Conservation (phyloP, 2,888 invertebrate species). For the Achlya flavicornis region DNA sequence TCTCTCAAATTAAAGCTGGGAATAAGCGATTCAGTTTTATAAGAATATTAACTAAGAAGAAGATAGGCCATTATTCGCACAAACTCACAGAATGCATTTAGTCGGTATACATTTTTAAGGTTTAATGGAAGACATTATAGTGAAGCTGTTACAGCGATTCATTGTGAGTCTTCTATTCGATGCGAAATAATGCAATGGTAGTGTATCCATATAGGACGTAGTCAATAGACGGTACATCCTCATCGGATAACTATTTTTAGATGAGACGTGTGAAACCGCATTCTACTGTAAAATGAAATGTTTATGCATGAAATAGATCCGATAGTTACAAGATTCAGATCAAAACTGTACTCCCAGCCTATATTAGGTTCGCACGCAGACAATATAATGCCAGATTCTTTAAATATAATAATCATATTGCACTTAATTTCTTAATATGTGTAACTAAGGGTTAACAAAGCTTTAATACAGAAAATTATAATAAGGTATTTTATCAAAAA, state of each 20-base stretch:
- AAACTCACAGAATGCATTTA: not conserved
- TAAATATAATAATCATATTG: constrained; percentile 13
- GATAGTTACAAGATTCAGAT: not conserved
- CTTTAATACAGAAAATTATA: constrained; percentile 25
- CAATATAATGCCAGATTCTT: not conserved
- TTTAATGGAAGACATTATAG: constrained; percentile 7
- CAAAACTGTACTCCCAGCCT: constrained; percentile 1
- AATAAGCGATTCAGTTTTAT: not conserved
- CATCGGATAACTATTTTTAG: not conserved
- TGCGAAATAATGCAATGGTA: not conserved
- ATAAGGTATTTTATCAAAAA: not conserved
- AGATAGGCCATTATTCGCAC: not conserved
- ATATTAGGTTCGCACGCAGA: not conserved
- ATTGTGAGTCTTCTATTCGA: not conserved
- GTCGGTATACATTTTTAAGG: not conserved
- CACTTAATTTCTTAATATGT: constrained; percentile 19
- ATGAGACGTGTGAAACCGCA: not conserved
- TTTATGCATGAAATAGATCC: not conserved
- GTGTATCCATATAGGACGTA: not conserved
- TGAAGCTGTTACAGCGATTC: not conserved
- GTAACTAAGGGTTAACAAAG: constrained; percentile 22
- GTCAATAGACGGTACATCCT: not conserved
- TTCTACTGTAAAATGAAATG: not conserved
- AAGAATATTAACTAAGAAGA: not conserved
- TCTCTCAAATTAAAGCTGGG: not conserved